Base-by-base conservation (phyloP, 2,113 vertebrate genomes). In the Pangasianodon gigas region DNA sequence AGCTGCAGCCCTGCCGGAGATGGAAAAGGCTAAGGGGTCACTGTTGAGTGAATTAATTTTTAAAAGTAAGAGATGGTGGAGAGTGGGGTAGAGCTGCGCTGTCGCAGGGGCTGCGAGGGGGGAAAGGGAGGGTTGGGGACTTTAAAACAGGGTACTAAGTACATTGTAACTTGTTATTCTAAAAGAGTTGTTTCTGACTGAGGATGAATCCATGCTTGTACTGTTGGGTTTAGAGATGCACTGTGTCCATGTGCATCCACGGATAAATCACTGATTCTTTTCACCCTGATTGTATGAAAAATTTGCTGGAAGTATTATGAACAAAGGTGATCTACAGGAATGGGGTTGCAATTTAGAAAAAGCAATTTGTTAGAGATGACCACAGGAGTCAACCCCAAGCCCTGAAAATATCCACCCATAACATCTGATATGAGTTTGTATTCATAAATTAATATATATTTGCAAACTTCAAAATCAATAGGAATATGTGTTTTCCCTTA, bases 21-120 rank as follows among this genome's bases (percentile, higher is more conserved):
- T 91, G 92, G 91, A 91, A 92, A 94, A 95, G 94, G 94, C 84
- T 88, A 94, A 58, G 93, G 93, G 95, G 94, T 96, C 95, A 95
- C 93, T 94, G 94, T 94, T 93, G 94, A 95, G 94, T 93, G 94
- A 94, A 95, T 95, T 90, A 92, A 95, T 96, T 96, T 96, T 95
- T 96, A 95, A 95, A 95, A 71, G 79, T 77, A 67, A 65, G 62
- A 80, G 81, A 77, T 67, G 69, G 62, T 44, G 86, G 67, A 48
- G 84, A 65, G 69, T 90, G 88, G 86, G 92, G 75, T 29, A 80
- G 89, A 74, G 83, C 56, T 60, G 84, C 32, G 65, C 56, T 65
- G 46, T 77, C 16, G 37, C 7, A 32, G 37, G 41, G 37, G 46
- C 46, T 4, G 74, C 2, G 29, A 4, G 1, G 7, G 18, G 9